phyloP scores from a whole-genome alignment of 2,888 invertebrate species.

The Lycocerus yunnanus region DNA sequence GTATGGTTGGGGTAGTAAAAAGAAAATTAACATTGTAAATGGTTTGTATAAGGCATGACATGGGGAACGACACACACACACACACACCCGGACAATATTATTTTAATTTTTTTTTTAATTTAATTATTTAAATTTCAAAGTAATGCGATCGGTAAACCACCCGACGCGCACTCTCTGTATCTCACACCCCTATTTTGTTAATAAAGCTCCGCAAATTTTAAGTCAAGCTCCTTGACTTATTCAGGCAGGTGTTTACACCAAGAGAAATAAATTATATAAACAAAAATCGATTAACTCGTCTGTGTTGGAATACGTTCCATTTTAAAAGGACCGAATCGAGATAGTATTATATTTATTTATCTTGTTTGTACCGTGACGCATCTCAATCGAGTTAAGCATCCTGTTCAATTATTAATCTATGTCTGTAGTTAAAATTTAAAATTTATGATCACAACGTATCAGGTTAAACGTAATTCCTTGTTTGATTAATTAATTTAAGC shows the following conservation, averaged over 20 bases:
- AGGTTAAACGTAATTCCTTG: slow-evolving; percentile 6
- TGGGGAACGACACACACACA: too few species aligned
- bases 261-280: background rate
- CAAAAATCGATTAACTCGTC: background rate
- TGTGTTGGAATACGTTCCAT: background rate
- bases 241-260: background rate
- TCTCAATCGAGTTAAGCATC: background rate
- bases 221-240: background rate
- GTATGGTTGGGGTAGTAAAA: too few species aligned
- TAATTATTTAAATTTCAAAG: too few species aligned
- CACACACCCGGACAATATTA: too few species aligned
- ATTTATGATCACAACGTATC: background rate
- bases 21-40: too few species aligned
- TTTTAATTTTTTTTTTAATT: too few species aligned
- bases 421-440: background rate
- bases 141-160: too few species aligned
- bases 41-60: too few species aligned
- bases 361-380: background rate
- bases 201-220: background rate
- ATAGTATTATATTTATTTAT: background rate
- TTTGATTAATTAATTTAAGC: slow-evolving; percentile 24
- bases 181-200: background rate
- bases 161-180: background rate
- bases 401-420: background rate
- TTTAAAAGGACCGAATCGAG: background rate